These are phyloP conservation scores for Catocala sponsa DNA, from an alignment of 2,888 invertebrate species.

Conservation along the genomic window DNA sequence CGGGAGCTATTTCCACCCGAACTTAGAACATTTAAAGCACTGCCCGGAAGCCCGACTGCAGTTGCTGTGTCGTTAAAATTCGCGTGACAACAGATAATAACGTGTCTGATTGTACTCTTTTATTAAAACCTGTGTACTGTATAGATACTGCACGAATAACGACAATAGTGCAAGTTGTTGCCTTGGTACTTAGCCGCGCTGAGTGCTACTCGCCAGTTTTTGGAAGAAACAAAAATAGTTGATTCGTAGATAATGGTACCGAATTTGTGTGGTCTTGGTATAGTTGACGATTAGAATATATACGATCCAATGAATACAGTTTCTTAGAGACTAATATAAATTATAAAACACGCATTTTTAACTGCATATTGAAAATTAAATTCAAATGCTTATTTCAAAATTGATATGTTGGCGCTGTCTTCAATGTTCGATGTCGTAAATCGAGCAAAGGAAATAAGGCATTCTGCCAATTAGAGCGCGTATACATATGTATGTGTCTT, in stretches of 20 bases:
- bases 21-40: conserved; percentile 8
- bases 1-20: not conserved
- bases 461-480: not conserved
- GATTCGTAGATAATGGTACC: too few relatives aligned
- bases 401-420: not conserved
- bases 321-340: too few relatives aligned
- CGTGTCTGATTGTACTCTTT: conserved; percentile 8
- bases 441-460: not conserved
- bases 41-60: conserved; percentile 7
- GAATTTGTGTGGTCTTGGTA: too few relatives aligned
- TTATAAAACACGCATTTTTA: too few relatives aligned
- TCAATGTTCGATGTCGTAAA: not conserved
- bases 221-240: too few relatives aligned
- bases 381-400: not conserved
- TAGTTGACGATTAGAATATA: too few relatives aligned
- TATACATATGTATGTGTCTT: not conserved
- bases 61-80: conserved; percentile 12
- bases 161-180: too few relatives aligned
- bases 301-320: too few relatives aligned
- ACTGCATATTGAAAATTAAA: conserved; percentile 1
- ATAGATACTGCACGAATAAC: not conserved
- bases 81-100: conserved; percentile 22
- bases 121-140: conserved; percentile 3
- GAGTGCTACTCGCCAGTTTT: too few relatives aligned
- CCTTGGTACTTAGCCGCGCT: too few relatives aligned